Evolutionary conservation across 2,113 vertebrate genomes (phyloP), one percentile per base, ranked within the genome.

Genomic region (Suricata suricatta): DNA sequence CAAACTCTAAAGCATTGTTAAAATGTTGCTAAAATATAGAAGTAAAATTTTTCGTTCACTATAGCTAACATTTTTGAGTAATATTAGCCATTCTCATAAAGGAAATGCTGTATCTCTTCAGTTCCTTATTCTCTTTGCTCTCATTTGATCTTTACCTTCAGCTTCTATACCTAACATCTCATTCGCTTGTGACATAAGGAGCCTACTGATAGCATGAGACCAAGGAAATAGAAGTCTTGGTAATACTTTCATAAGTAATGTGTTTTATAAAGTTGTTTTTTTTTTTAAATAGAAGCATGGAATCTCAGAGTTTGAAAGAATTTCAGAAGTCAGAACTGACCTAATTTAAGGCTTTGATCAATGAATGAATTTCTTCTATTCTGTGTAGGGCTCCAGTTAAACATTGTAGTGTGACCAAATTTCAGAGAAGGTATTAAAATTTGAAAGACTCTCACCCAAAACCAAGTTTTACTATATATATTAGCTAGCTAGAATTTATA

Each of bases 231-330:
- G 80, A 89, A 54, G 14, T 63, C 69, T 72, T 69, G 17, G 66
- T 82, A 14, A 38, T 93, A 27, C 92, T 95, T 97, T 86, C 84
- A 86, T 50, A 79, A 25, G n/a, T n/a, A 96, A 93, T 96, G 9
- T 68, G 17, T 74, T 95, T 77, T 54, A 33, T 93, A 74, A 83
- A 52, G n/a, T 17, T 27, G 29, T 69, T 76, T 23, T 57, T 21
- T 57, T 17, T 57, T 57, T 57, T 4, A 41, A 9, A 41, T 17
- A 50, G 10, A 50, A 79, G 38, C n/a, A 35, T 77, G 74, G 33
- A 71, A 31, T 91, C 57, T 81, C 50, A 64, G 21, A 47, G 41
- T 90, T 69, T 84, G 41, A 84, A 87, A 54, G 19, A 38, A 76
- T 44, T 25, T 63, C 47, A 54, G 31, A 81, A 7, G 44, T 86